Percentiles rank a stretch among this genome's conserved stretches.
These are phyloP conservation scores for Sinotaia quadrata DNA, from an alignment of 2,888 invertebrate genomes.

Conservation along the genomic window DNA sequence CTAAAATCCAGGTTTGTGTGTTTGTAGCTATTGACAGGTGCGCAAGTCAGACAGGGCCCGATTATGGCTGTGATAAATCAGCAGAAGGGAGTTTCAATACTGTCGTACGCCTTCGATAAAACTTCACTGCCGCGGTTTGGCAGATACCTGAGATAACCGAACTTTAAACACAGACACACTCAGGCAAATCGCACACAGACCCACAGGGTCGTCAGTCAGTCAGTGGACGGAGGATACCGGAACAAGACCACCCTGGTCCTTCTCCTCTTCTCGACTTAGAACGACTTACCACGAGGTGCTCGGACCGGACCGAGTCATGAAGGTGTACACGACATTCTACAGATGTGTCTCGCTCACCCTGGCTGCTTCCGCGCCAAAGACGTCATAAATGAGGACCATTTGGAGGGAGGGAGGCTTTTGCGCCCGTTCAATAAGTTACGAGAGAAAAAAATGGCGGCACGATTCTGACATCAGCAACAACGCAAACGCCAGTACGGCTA, in stretches of 20 bases:
- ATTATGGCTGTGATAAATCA: slow-evolving; percentile 30
- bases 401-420: too few species aligned
- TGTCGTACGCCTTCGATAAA: slow-evolving; percentile 23
- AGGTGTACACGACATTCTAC: neutral
- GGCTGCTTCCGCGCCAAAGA: too few species aligned
- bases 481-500: too few species aligned
- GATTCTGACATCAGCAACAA: too few species aligned
- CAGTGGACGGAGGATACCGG: neutral
- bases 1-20: slow-evolving; percentile 15
- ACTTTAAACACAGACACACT: slow-evolving; percentile 13
- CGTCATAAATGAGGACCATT: too few species aligned
- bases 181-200: slow-evolving; percentile 4
- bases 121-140: slow-evolving; percentile 1
- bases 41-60: neutral
- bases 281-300: too few species aligned
- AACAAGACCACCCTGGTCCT: neutral
- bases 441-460: too few species aligned
- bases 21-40: neutral
- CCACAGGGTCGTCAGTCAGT: neutral
- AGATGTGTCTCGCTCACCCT: neutral
- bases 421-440: too few species aligned
- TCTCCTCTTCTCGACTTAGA: too few species aligned
- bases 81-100: slow-evolving; percentile 7
- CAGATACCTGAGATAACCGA: slow-evolving; percentile 17
- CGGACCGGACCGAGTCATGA: neutral